Evolutionary conservation across 2,797 vertebrate species (phyloP).

Genomic region (Diceros bicornis): DNA sequence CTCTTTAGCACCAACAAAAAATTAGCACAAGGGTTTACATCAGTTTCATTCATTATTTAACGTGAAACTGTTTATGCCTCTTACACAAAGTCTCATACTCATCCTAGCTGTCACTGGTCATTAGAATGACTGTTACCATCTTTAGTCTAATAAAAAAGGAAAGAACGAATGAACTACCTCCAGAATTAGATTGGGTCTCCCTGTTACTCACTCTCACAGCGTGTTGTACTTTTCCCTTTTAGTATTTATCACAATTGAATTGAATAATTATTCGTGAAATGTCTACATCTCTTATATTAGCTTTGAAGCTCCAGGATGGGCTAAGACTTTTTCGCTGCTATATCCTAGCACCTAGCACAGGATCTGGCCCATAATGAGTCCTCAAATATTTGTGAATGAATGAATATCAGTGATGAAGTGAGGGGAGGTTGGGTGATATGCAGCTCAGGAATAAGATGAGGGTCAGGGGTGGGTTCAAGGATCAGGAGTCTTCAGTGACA

Average conservation of each 20-base stretch:
- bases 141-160: neutral
- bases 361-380: neutral
- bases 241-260: neutral
- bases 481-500: neutral
- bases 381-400: neutral
- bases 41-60: constrained; percentile 28
- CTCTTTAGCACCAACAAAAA: neutral
- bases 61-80: neutral
- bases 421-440: neutral
- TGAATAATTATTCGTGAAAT: neutral
- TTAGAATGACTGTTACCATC: neutral
- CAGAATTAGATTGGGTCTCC: neutral
- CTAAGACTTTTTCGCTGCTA: neutral
- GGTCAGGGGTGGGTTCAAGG: too few relatives aligned
- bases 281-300: neutral
- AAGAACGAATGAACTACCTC: neutral
- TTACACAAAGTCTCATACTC: neutral
- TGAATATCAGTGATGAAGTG: neutral
- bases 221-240: neutral
- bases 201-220: neutral
- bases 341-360: neutral
- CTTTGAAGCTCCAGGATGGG: neutral
- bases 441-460: neutral
- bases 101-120: neutral
- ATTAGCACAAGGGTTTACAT: neutral